These are phyloP conservation scores for Coccyzus lansbergi DNA, from an alignment of 2,797 vertebrate species.

Conservation along the genomic window DNA sequence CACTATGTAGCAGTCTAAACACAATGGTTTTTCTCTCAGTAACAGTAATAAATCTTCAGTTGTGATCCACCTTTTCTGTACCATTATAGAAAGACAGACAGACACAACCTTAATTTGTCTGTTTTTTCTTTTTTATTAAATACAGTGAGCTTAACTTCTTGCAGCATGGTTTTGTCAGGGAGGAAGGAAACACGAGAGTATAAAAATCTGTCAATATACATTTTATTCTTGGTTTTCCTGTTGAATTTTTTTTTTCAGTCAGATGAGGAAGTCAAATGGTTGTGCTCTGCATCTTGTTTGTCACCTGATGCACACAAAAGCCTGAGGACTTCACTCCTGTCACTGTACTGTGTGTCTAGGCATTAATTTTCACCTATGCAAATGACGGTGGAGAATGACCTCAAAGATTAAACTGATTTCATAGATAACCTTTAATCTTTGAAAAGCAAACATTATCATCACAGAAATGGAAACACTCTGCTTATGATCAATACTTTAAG, in stretches of 20 bases:
- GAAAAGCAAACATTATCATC: neutral
- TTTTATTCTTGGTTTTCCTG: conserved; percentile 25
- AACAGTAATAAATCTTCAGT: neutral
- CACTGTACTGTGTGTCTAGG: neutral
- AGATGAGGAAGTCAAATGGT: neutral
- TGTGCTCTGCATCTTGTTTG: neutral
- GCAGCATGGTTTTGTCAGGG: neutral
- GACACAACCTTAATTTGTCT: neutral
- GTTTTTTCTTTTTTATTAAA: neutral
- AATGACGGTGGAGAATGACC: neutral
- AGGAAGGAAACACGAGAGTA: conserved; percentile 34
- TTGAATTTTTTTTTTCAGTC: neutral
- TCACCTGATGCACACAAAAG: neutral
- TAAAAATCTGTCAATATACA: neutral
- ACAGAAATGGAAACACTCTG: neutral
- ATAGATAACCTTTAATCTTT: neutral
- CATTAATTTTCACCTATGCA: neutral
- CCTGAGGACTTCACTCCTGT: neutral
- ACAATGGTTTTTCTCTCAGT: neutral
- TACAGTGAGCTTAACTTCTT: neutral
- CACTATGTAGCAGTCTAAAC: neutral
- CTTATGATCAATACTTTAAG: neutral
- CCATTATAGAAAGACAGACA: neutral
- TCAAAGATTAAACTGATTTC: neutral
- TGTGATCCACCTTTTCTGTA: neutral